Conservation (phyloP, 92 coral and sea anemone species). For the Blastomussa wellsi region DNA sequence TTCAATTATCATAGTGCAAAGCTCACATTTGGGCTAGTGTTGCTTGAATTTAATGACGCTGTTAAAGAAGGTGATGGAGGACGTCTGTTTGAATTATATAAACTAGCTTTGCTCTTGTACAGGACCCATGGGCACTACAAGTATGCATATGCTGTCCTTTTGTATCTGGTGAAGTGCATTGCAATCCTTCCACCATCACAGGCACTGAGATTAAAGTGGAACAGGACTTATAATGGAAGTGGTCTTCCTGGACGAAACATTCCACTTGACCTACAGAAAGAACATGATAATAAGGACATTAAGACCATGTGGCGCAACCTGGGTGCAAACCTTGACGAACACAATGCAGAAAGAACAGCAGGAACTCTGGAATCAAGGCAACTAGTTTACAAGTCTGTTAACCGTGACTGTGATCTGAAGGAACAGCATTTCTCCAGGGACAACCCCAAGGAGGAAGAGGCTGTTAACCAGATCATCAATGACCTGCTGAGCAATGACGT, state of each 20-base stretch:
- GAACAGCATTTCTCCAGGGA: neutral
- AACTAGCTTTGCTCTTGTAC: constrained; percentile 47
- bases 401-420: constrained; percentile 31
- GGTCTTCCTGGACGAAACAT: neutral
- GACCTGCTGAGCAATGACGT: constrained; percentile 12
- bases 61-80: constrained; percentile 70
- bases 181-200: neutral
- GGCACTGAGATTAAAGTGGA: neutral
- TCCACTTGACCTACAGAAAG: neutral
- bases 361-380: constrained; percentile 29
- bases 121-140: constrained; percentile 51
- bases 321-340: constrained; percentile 15
- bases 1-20: constrained; percentile 22
- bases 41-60: constrained; percentile 32
- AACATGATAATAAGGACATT: neutral
- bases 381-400: constrained; percentile 37
- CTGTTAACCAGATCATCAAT: constrained; percentile 43
- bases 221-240: neutral
- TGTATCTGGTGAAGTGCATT: neutral
- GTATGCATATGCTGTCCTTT: constrained; percentile 38
- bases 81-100: constrained; percentile 53
- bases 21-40: constrained; percentile 24
- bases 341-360: constrained; percentile 26
- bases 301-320: neutral
- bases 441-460: constrained; percentile 9